Evolutionary conservation across 2,113 vertebrate species (phyloP).

Genomic region (Psilopsiagon aymara): DNA sequence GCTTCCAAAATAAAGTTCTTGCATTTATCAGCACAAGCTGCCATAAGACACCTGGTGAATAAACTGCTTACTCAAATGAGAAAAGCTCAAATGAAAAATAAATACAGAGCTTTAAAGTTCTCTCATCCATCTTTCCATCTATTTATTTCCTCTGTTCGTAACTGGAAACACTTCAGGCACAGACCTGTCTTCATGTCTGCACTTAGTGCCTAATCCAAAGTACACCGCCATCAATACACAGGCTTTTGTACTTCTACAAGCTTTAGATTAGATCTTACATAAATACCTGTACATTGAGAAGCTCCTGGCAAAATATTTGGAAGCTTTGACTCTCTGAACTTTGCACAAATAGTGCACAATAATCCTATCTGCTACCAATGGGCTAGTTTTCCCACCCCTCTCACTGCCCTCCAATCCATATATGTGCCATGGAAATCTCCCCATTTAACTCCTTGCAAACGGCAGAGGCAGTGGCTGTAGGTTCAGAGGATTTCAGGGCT

Average conservation of each 20-base stretch:
- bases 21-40: background rate
- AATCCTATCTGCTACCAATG: background rate
- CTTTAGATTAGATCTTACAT: background rate
- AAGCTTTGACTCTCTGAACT: background rate
- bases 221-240: rapidly evolving
- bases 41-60: background rate
- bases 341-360: background rate
- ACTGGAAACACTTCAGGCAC: background rate
- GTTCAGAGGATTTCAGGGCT: background rate
- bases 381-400: background rate
- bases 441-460: background rate
- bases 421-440: no score
- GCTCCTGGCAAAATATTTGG: background rate
- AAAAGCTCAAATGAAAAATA: background rate
- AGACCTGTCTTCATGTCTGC: background rate
- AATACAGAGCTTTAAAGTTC: background rate
- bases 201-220: background rate
- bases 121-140: background rate
- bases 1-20: background rate
- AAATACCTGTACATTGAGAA: background rate
- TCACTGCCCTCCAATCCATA: background rate
- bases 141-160: background rate
- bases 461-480: background rate
- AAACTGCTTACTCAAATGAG: background rate
- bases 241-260: background rate